Base-by-base conservation (phyloP, 1,140 invertebrate species). In the Diabrotica virgifera region DNA sequence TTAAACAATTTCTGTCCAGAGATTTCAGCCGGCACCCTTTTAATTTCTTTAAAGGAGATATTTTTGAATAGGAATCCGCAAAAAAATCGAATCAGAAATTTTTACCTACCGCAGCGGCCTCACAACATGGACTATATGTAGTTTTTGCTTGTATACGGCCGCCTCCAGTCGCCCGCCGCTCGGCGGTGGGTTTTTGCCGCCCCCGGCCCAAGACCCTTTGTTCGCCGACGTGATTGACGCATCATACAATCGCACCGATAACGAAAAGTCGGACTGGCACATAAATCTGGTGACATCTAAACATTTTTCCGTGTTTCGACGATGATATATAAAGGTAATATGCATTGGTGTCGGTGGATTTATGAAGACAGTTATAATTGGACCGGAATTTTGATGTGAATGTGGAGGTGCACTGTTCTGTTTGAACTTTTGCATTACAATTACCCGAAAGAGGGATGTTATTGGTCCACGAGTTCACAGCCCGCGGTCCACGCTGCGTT, bases 311-410 rank as follows among this genome's bases (percentile, higher is more conserved):
- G 55, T 36, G 36, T 57, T 57, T 57, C 55, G 12, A 57, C 55
- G 36, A 57, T 57, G 55, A 57, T 57, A 57, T 57, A 57, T 57
- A 57, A 57, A 57, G 36, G 55, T 37, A 57, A 57, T 57, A 57
- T 57, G 24, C 55, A 57, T 57, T 57, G 36, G 55, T 24, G 36
- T 24, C 36, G 24, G 55, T 36, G 10, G 55, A 57, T 57, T 57
- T 57, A 57, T 57, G 55, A n/a, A 12, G 55, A 24, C 36, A 10
- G 36, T 55, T 55, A 55, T 24, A 55, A 35, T 55, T 5, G 13
- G 9, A 50, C 9, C 12, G 52, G 7, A 8, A 24, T 53, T 53
- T 53, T 53, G 12, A 13, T 53, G 24, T 5, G 36, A 11, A 37
- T 12, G 12, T 46, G n/a, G 2, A 46, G n/a, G n/a, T n/a, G n/a